These are phyloP conservation scores for Oreochromis mossambicus DNA, from an alignment of 2,797 vertebrate species.

Conservation along the genomic window DNA sequence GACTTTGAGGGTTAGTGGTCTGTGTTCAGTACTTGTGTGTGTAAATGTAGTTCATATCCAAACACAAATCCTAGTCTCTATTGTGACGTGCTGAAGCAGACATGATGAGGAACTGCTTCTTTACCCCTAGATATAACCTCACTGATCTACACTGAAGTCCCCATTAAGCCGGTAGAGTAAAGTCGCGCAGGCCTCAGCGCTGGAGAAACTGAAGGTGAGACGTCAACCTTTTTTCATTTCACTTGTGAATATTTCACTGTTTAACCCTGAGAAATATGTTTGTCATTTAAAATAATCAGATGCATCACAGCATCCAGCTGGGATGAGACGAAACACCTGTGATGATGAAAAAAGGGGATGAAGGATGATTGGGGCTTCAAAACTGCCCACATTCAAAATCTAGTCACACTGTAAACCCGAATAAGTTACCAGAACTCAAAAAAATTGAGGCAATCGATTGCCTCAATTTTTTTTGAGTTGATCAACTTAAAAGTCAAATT, in stretches of 20 bases:
- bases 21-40: neutral
- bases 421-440: too few species aligned
- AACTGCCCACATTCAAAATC: neutral
- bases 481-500: too few species aligned
- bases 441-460: too few species aligned
- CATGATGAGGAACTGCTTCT: neutral
- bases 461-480: too few species aligned
- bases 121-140: slow-evolving; percentile 61
- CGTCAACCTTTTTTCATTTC: neutral
- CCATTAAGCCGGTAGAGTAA: slow-evolving; percentile 39
- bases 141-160: slow-evolving; percentile 69
- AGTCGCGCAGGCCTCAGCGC: neutral
- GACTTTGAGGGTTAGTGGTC: slow-evolving; percentile 80
- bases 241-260: neutral
- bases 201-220: neutral
- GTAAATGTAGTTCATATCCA: neutral
- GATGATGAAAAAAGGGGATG: neutral
- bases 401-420: neutral
- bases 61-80: neutral
- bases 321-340: neutral
- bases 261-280: neutral
- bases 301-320: neutral
- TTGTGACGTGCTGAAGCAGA: neutral
- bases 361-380: neutral
- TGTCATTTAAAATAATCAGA: neutral